A percentile compares a stretch with the other conserved stretches of the same genome.
These are phyloP conservation scores for Pemphigus obesinymphae DNA, from an alignment of 1,140 invertebrate genomes.

Conservation along the genomic window DNA sequence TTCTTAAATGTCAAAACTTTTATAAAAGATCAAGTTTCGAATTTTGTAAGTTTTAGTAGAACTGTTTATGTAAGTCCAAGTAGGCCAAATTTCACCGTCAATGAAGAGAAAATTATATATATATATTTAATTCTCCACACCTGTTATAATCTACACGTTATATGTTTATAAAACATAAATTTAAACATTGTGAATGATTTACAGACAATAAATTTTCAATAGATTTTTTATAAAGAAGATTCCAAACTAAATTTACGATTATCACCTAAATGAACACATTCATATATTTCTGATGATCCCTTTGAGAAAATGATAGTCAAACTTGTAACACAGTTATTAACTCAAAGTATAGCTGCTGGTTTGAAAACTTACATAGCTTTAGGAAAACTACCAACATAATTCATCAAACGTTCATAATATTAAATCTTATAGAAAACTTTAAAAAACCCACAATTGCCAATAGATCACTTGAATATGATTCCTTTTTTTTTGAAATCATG, in stretches of 20 bases:
- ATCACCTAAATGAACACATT: neutral
- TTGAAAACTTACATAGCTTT: no score
- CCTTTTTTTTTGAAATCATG: neutral
- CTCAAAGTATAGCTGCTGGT: neutral
- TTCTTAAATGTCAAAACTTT: neutral
- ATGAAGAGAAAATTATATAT: neutral
- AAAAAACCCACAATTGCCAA: neutral
- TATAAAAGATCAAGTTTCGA: neutral
- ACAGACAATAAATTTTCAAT: neutral
- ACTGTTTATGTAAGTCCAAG: neutral
- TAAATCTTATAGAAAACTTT: neutral
- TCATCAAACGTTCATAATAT: neutral
- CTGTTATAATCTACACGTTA: neutral
- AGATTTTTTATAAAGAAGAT: neutral
- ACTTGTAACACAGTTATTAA: no score
- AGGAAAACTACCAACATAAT: neutral
- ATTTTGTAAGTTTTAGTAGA: neutral
- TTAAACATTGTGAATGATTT: neutral
- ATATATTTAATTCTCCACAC: neutral
- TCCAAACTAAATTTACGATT: neutral
- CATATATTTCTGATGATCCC: neutral
- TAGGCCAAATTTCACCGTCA: neutral
- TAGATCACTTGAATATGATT: neutral
- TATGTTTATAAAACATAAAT: constrained; percentile 46
- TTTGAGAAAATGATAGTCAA: neutral